Conservation (phyloP, 64 coral and sea anemone genomes). For the Montipora cactus region DNA sequence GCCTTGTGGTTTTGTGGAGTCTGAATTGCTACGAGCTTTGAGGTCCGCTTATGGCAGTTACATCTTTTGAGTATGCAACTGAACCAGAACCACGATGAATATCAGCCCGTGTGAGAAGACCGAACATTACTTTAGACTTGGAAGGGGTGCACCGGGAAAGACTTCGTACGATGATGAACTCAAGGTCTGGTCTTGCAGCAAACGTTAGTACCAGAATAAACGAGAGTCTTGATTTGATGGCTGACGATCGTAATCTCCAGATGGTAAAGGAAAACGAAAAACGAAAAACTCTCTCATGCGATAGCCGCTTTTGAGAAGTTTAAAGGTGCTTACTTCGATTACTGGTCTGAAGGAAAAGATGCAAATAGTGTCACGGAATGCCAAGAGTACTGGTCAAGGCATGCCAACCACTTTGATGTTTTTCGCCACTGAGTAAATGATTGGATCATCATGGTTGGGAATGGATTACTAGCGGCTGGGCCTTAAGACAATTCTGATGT, state of each 20-base stretch:
- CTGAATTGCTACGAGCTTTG: too few species aligned
- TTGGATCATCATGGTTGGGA: neutral
- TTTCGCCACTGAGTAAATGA: neutral
- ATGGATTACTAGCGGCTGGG: neutral
- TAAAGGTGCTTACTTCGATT: neutral
- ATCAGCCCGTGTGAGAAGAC: too few species aligned
- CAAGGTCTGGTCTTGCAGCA: neutral
- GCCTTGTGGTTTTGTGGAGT: too few species aligned
- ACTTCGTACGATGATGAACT: neutral
- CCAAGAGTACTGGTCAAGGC: neutral
- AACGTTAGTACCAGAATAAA: neutral
- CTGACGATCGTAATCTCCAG: neutral
- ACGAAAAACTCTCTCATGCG: neutral
- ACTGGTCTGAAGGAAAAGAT: neutral
- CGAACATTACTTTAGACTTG: neutral
- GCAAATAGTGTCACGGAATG: neutral
- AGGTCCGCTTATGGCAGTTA: too few species aligned
- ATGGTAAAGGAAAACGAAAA: neutral
- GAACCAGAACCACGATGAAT: too few species aligned
- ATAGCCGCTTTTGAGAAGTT: neutral
- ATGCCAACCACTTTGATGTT: neutral
- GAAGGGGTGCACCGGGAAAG: neutral
- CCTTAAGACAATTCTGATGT: constrained; percentile 2
- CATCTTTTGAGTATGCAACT: too few species aligned
- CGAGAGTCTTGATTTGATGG: neutral